Conservation (phyloP, 92 coral and sea anemone species). For the Hydrozoanthus gracilis region DNA sequence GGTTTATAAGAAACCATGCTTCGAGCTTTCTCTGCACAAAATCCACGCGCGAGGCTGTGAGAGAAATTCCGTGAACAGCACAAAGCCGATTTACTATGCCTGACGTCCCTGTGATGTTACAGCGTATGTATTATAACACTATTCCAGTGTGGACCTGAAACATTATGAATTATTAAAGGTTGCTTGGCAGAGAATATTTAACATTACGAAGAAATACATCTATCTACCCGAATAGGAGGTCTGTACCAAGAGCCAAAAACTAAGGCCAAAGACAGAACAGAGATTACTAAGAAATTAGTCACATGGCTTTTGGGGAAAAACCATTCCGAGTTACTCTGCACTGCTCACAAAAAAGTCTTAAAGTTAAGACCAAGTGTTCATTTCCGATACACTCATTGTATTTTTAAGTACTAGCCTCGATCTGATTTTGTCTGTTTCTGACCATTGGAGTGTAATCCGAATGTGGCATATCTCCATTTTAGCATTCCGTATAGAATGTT, state of each 20-base stretch:
- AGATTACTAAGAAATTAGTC: too few species aligned
- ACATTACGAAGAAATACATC: not conserved
- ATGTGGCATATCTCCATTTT: too few species aligned
- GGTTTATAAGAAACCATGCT: not conserved
- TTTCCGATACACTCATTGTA: too few species aligned
- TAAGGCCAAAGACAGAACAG: too few species aligned
- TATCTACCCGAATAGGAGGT: not conserved
- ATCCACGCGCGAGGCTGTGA: not conserved
- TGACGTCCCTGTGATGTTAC: not conserved
- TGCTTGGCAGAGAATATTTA: not conserved
- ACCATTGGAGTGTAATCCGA: too few species aligned
- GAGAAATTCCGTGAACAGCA: not conserved
- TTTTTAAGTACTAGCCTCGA: too few species aligned
- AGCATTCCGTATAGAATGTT: too few species aligned
- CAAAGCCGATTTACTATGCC: not conserved
- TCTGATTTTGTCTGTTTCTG: too few species aligned
- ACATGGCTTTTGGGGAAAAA: too few species aligned
- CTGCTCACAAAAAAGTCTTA: too few species aligned
- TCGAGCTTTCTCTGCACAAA: not conserved
- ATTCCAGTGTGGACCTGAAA: constrained; percentile 8
- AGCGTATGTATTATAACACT: constrained; percentile 5
- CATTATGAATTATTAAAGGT: not conserved
- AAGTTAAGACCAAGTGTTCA: too few species aligned
- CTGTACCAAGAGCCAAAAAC: not conserved
- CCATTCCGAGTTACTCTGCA: too few species aligned